Conservation (phyloP, 2,888 invertebrate species). For the Drosophila eohydei region DNA sequence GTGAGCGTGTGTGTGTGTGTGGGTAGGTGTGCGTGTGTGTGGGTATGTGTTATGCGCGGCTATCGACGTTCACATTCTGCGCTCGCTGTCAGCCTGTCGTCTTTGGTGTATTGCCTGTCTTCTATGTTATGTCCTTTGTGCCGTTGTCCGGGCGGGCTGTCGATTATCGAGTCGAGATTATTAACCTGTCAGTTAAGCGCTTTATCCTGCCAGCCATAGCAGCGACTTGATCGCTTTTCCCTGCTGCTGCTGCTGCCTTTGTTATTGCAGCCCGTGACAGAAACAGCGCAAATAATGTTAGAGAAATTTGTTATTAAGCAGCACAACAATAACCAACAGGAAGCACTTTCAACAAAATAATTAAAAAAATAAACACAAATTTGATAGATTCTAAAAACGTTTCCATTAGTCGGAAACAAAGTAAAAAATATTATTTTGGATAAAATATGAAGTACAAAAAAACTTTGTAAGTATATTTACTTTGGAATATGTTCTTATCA, state of each 20-base stretch:
- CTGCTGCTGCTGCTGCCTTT: slow-evolving; percentile 23
- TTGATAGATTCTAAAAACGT: not conserved
- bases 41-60: slow-evolving; percentile 11
- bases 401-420: not conserved
- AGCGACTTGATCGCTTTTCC: slow-evolving; percentile 43
- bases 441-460: not conserved
- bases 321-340: slow-evolving; percentile 5
- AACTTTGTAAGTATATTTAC: not conserved
- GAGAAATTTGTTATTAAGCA: slow-evolving; percentile 18
- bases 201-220: slow-evolving; percentile 64
- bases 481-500: not conserved
- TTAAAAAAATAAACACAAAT: not conserved
- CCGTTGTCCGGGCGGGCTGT: slow-evolving; percentile 54
- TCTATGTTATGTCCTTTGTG: slow-evolving; percentile 32
- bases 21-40: slow-evolving; percentile 12
- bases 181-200: slow-evolving; percentile 80
- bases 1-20: slow-evolving; percentile 17
- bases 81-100: slow-evolving; percentile 62
- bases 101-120: slow-evolving; percentile 31
- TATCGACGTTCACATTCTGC: slow-evolving; percentile 48
- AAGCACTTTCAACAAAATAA: slow-evolving; percentile 1
- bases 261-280: slow-evolving; percentile 36
- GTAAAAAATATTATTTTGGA: too few species aligned
- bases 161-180: slow-evolving; percentile 81
- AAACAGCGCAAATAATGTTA: slow-evolving; percentile 26